Evolutionary conservation across 2,888 invertebrate species (phyloP).

Genomic region (Drosophila phalerata): DNA sequence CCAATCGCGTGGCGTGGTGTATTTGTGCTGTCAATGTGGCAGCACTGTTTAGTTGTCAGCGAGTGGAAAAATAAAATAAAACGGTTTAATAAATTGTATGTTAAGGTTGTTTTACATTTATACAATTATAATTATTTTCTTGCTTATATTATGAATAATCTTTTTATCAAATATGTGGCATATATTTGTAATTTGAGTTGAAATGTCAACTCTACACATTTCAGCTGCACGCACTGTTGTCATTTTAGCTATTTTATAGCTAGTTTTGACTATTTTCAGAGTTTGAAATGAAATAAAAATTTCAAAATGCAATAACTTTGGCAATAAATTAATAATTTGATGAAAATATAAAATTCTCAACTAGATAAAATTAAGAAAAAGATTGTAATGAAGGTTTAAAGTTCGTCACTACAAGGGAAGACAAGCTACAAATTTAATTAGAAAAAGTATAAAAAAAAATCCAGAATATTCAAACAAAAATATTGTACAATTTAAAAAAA

Average conservation of each 20-base stretch:
- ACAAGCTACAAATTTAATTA: too few relatives aligned
- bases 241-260: too few relatives aligned
- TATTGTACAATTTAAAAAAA: too few relatives aligned
- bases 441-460: too few relatives aligned
- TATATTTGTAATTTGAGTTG: not conserved
- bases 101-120: not conserved
- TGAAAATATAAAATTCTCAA: too few relatives aligned
- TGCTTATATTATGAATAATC: not conserved
- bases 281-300: not conserved
- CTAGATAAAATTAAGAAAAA: too few relatives aligned
- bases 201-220: constrained; percentile 40
- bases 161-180: not conserved
- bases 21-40: constrained; percentile 48
- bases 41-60: constrained; percentile 40
- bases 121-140: not conserved
- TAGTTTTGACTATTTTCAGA: too few relatives aligned
- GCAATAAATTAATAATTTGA: too few relatives aligned
- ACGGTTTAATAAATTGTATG: not conserved
- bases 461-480: too few relatives aligned
- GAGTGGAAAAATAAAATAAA: constrained; percentile 10
- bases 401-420: too few relatives aligned
- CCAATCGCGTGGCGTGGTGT: constrained; percentile 64
- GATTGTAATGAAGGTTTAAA: too few relatives aligned
- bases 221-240: constrained; percentile 1
- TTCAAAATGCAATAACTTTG: not conserved